phyloP scores from a whole-genome alignment of 2,888 invertebrate species.

The Graphium colonna region DNA sequence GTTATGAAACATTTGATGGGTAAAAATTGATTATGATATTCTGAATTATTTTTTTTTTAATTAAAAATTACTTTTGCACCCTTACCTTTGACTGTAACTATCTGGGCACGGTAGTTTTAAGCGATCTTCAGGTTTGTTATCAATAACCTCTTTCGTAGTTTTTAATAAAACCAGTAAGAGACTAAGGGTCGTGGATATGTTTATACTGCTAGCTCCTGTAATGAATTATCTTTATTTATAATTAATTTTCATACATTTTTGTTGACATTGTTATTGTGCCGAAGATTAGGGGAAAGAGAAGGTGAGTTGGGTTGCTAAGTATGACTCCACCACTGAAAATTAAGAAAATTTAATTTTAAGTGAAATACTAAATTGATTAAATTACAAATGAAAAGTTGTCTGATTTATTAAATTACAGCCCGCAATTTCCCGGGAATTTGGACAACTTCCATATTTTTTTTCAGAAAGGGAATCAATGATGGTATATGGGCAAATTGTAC shows the following conservation, averaged over 20 bases:
- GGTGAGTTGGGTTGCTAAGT: too few species aligned
- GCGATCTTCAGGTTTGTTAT: conserved; percentile 37
- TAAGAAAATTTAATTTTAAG: neutral
- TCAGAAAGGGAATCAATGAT: too few species aligned
- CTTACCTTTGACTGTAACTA: conserved; percentile 52
- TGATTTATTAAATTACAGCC: neutral
- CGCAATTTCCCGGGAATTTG: too few species aligned
- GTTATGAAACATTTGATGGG: too few species aligned
- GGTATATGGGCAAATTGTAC: too few species aligned
- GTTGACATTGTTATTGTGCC: neutral
- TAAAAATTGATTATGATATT: too few species aligned
- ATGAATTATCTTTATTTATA: neutral
- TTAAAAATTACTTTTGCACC: too few species aligned
- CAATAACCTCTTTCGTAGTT: conserved; percentile 39
- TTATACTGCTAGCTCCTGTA: conserved; percentile 54
- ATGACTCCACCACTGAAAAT: too few species aligned
- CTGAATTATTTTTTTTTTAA: too few species aligned
- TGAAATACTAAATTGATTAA: neutral
- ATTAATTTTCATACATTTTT: neutral
- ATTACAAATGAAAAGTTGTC: neutral
- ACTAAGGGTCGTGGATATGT: conserved; percentile 47
- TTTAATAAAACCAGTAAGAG: conserved; percentile 53
- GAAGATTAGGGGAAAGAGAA: too few species aligned
- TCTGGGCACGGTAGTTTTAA: conserved; percentile 49
- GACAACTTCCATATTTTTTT: too few species aligned